These are phyloP conservation scores for Passerina amoena DNA, from an alignment of 2,113 vertebrate genomes.

Conservation along the genomic window DNA sequence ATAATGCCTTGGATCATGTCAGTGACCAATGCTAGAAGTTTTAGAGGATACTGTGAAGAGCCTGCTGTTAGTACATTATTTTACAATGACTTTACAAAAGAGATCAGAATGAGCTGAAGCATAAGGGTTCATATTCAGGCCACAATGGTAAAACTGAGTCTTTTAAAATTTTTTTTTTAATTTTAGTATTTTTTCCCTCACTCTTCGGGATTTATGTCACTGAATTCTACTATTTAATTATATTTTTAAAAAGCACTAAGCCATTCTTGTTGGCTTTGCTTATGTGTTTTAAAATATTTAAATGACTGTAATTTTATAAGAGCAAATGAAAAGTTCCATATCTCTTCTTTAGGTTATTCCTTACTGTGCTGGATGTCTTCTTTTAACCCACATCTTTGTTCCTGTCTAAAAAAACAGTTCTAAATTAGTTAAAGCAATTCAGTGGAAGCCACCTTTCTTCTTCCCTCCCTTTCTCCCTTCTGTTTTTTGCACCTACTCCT, in stretches of 20 bases:
- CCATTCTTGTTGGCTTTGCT: neutral
- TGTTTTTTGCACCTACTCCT: neutral
- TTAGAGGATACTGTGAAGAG: neutral
- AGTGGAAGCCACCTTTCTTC: neutral
- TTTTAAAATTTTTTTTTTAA: neutral
- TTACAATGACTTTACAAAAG: neutral
- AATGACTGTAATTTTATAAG: neutral
- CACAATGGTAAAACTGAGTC: neutral
- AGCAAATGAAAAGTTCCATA: neutral
- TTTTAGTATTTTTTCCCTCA: neutral
- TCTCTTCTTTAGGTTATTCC: neutral
- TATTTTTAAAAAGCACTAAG: neutral
- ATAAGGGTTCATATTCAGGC: neutral
- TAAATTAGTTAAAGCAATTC: neutral
- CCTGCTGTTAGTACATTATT: neutral
- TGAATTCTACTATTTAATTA: neutral
- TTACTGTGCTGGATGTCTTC: neutral
- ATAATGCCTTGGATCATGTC: neutral
- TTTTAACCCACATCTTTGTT: neutral
- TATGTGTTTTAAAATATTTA: neutral
- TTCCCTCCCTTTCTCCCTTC: neutral
- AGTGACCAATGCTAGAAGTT: neutral
- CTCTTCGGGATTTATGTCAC: neutral
- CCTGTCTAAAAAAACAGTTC: neutral
- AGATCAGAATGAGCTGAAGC: neutral